These are phyloP conservation scores for Paramormyrops hopkinsi DNA, from an alignment of 2,797 vertebrate genomes.

Conservation along the genomic window DNA sequence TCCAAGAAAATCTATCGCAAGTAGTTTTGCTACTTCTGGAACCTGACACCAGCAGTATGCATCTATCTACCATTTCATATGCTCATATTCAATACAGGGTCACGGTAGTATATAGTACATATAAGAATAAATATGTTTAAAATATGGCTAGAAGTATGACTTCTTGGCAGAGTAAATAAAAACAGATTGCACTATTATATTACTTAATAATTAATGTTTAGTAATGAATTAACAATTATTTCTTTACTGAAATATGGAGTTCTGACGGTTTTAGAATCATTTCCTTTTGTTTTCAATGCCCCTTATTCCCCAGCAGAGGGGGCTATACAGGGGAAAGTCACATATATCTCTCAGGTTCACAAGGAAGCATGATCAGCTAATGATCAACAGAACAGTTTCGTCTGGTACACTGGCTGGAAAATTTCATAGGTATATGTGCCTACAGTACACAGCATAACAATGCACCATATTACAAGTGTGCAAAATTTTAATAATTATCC, in stretches of 20 bases:
- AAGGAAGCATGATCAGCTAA: slow-evolving; percentile 3
- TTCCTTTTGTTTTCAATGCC: neutral
- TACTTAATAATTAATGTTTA: neutral
- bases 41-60: neutral
- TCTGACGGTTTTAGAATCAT: neutral
- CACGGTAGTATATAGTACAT: neutral
- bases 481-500: neutral
- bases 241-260: neutral
- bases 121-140: neutral
- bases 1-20: neutral
- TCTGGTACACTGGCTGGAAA: neutral
- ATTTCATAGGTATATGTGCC: neutral
- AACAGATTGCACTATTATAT: neutral
- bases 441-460: neutral
- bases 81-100: neutral
- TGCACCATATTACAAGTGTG: neutral
- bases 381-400: neutral
- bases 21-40: neutral
- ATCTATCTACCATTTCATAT: neutral
- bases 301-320: slow-evolving; percentile 22
- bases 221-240: neutral
- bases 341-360: neutral
- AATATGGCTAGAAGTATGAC: neutral
- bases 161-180: neutral
- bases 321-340: neutral